phyloP scores from a whole-genome alignment of 2,888 invertebrate species.

The Chymomyza fuscimana region DNA sequence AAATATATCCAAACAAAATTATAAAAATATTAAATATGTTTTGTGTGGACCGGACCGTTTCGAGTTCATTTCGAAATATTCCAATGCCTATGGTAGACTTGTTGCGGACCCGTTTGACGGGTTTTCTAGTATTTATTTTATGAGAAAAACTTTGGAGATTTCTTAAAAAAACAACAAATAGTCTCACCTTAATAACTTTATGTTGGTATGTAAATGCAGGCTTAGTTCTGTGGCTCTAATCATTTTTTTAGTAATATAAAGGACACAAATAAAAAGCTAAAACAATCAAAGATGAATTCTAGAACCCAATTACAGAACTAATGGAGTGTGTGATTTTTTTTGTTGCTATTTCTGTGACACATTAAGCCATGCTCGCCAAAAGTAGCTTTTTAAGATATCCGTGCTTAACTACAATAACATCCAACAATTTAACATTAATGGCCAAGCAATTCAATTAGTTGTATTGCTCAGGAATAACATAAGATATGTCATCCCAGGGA shows the following conservation, averaged over 20 bases:
- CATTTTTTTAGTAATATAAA: conserved; percentile 1
- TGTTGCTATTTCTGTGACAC: background rate
- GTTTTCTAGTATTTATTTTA: conserved; percentile 52
- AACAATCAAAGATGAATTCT: conserved; percentile 1
- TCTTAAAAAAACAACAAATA: conserved; percentile 31
- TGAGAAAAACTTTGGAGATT: conserved; percentile 36
- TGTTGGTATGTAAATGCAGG: conserved; percentile 8
- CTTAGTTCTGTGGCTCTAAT: background rate
- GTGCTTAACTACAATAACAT: conserved; percentile 72
- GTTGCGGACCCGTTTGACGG: conserved; percentile 19
- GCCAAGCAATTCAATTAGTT: conserved; percentile 62
- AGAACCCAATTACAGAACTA: conserved; percentile 16
- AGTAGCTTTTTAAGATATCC: conserved; percentile 64
- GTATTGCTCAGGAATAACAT: conserved; percentile 80
- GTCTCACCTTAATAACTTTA: conserved; percentile 54
- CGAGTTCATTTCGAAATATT: conserved; percentile 52
- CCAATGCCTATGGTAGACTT: conserved; percentile 7
- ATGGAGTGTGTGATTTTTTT: conserved; percentile 27
- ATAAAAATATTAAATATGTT: conserved; percentile 63
- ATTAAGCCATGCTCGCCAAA: conserved; percentile 56
- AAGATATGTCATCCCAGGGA: conserved; percentile 98
- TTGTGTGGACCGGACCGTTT: conserved; percentile 30
- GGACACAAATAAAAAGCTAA: conserved; percentile 7
- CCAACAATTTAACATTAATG: conserved; percentile 54
- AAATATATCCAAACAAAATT: conserved; percentile 60